phyloP scores from a whole-genome alignment of 1,140 invertebrate genomes.

The Trypoxylus dichotomus region DNA sequence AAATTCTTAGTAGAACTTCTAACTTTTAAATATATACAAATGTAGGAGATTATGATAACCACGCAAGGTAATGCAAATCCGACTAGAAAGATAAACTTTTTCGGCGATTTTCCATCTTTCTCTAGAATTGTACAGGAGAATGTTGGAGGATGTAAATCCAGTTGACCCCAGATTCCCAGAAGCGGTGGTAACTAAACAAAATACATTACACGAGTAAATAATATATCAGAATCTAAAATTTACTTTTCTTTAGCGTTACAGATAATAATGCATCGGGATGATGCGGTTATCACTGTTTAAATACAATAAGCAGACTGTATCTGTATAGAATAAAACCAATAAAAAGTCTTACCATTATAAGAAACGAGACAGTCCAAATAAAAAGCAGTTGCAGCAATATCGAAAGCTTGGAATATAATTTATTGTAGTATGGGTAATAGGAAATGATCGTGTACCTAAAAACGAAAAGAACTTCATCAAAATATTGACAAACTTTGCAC shows the following conservation, averaged over 20 bases:
- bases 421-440: slow-evolving; percentile 22
- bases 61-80: slow-evolving; percentile 81
- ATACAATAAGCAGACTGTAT: not conserved
- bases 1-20: slow-evolving; percentile 70
- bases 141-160: slow-evolving; percentile 74
- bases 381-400: slow-evolving; percentile 7
- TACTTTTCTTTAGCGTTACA: not conserved
- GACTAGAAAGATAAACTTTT: slow-evolving; percentile 81
- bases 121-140: slow-evolving; percentile 86
- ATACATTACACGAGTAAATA: not conserved
- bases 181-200: slow-evolving; percentile 71
- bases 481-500: too few species aligned
- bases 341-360: slow-evolving; percentile 25
- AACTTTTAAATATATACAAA: slow-evolving; percentile 83
- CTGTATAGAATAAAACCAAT: not conserved
- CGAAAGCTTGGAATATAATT: slow-evolving; percentile 26
- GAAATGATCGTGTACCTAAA: slow-evolving; percentile 26
- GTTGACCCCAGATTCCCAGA: slow-evolving; percentile 77
- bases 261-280: not conserved
- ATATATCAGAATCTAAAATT: not conserved
- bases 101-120: slow-evolving; percentile 76
- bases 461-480: not conserved
- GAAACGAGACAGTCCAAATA: slow-evolving; percentile 5
- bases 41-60: slow-evolving; percentile 81
- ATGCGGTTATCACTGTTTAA: not conserved